Evolutionary conservation across 2,797 vertebrate species (phyloP), one percentile per base, ranked within the genome.

Genomic region (Chrosomus eos): DNA sequence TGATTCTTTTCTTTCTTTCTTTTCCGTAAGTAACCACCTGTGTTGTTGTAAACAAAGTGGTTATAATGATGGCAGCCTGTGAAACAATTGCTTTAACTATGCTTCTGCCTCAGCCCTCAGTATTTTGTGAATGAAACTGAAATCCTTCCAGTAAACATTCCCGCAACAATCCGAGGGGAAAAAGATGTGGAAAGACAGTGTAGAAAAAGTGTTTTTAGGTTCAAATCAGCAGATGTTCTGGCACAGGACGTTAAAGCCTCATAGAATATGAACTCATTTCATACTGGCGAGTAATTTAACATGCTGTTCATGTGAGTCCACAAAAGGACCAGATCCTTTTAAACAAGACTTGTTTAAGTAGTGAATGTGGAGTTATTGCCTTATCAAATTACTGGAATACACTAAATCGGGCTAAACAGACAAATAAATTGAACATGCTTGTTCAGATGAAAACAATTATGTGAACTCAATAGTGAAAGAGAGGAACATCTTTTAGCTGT

Each of bases 1-100:
- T 55, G 58, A 62, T 77, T 76, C 58, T 23, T 76, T 23, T 19
- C 5, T 55, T 40, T 16, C 5, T 16, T 16, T 48, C 45, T 48
- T 48, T 48, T 14, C 53, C 1, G 23, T 60, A 60, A 40, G 21
- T 82, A 73, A 64, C 38, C 80, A 82, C 68, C 70, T 76, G 82
- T 68, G 33, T 66, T 66, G 28, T 67, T 43, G 58, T 83, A 68
- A 40, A 68, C 72, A 77, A 76, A 83, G 36, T 13, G 13, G 48
- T 31, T 43, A 38, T 68, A 77, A 77, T 68, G 45, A 75, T 31
- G 45, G 45, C 48, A 26, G 36, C 8, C 81, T 75, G 21, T 48
- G 23, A 53, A 78, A 40, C 23, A 28, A 55, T 75, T 45, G 16
- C 72, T 72, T 19, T 77, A 60, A 40, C 14, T 60, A 7, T 2